Conservation (phyloP, 1,140 invertebrate genomes). For the Schlechtendalia chinensis region DNA sequence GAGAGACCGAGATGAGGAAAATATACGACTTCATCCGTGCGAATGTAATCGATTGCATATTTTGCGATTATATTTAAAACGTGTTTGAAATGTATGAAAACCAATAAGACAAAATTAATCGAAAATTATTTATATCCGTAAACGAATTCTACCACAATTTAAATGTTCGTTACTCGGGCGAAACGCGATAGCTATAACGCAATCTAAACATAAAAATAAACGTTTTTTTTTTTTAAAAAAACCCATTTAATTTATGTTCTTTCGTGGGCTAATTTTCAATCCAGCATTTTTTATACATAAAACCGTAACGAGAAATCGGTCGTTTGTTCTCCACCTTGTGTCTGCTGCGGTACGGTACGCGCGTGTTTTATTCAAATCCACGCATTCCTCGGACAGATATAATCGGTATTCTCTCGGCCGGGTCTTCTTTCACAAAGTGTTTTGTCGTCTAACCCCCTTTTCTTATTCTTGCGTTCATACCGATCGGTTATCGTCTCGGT, state of each 20-base stretch:
- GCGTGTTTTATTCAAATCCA: constrained; percentile 45
- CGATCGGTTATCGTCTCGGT: constrained; percentile 29
- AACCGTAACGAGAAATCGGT: constrained; percentile 2
- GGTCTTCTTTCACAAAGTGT: constrained; percentile 38
- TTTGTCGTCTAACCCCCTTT: constrained; percentile 28
- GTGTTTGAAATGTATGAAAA: too few species aligned
- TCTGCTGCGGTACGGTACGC: too few species aligned
- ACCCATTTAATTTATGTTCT: neutral
- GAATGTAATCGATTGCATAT: neutral
- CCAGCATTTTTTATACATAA: neutral
- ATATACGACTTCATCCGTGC: neutral
- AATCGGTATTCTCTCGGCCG: constrained; percentile 38
- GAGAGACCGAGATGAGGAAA: constrained; percentile 31
- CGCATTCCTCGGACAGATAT: constrained; percentile 43
- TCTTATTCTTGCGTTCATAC: neutral
- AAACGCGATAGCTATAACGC: too few species aligned
- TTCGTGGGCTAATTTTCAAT: constrained; percentile 16
- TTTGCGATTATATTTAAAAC: too few species aligned
- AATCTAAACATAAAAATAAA: too few species aligned
- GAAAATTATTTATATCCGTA: too few species aligned
- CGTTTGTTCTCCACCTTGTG: constrained; percentile 12
- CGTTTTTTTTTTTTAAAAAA: too few species aligned
- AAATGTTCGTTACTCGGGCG: too few species aligned
- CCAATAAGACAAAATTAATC: too few species aligned
- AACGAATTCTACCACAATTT: too few species aligned